Conservation (phyloP, 2,797 vertebrate genomes). For the Gobionotothen gibberifrons region DNA sequence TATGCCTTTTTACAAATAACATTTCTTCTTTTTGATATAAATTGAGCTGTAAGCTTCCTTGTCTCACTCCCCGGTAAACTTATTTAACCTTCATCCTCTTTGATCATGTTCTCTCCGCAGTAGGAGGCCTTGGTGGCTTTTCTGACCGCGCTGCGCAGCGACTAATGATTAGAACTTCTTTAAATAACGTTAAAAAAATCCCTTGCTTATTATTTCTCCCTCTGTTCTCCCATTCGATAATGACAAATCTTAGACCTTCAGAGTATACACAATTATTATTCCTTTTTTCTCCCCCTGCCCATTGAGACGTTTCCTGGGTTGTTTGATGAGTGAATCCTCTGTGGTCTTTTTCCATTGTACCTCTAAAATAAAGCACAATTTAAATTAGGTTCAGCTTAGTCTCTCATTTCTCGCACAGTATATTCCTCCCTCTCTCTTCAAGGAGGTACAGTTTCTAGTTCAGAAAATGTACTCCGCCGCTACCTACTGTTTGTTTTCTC, state of each 20-base stretch:
- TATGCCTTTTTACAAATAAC: neutral
- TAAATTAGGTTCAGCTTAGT: conserved; percentile 75
- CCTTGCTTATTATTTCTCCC: conserved; percentile 77
- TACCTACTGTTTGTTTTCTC: conserved; percentile 62
- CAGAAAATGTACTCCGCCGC: conserved; percentile 38
- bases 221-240: conserved; percentile 78
- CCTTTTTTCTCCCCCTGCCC: conserved; percentile 69
- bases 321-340: conserved; percentile 82
- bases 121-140: conserved; percentile 62
- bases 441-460: conserved; percentile 63
- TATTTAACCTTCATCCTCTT: conserved; percentile 73
- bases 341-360: conserved; percentile 72
- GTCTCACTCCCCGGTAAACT: conserved; percentile 59
- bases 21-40: conserved; percentile 5
- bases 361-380: conserved; percentile 76
- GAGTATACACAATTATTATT: conserved; percentile 81
- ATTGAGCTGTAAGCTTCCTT: conserved; percentile 23
- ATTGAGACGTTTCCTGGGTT: conserved; percentile 64
- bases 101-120: conserved; percentile 71
- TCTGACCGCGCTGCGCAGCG: conserved; percentile 57
- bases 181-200: conserved; percentile 77
- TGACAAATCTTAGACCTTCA: conserved; percentile 79
- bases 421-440: conserved; percentile 52
- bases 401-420: conserved; percentile 64
- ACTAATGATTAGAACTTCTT: conserved; percentile 81